Conservation (phyloP, 2,797 vertebrate genomes). For the Enteromius anoplus region DNA sequence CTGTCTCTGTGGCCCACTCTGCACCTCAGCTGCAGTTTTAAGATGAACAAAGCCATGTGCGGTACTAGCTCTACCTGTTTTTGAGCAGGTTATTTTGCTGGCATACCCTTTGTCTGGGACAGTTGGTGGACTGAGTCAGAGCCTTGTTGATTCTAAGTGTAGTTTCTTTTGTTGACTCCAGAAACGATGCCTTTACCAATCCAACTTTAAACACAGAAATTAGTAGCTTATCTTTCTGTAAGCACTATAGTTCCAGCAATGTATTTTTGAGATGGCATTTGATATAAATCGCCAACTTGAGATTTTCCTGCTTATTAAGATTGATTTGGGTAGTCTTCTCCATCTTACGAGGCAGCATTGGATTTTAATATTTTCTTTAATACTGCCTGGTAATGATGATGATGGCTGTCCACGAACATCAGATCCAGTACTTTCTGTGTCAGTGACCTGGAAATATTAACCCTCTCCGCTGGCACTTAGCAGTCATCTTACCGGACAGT, state of each 20-base stretch:
- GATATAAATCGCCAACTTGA: background rate
- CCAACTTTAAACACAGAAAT: constrained; percentile 27
- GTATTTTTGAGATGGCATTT: background rate
- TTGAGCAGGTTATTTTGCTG: constrained; percentile 45
- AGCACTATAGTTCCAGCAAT: constrained; percentile 4
- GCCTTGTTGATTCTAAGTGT: constrained; percentile 38
- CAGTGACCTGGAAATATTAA: constrained; percentile 17
- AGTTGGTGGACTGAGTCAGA: constrained; percentile 39
- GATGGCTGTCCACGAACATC: constrained; percentile 80
- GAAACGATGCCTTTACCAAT: constrained; percentile 26
- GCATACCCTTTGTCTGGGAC: constrained; percentile 41
- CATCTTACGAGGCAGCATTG: constrained; percentile 99
- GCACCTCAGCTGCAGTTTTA: constrained; percentile 66
- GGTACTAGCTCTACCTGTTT: constrained; percentile 61
- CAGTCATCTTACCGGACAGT: constrained; percentile 99
- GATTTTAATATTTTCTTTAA: constrained; percentile 94
- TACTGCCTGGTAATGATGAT: constrained; percentile 99
- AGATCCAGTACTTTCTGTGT: constrained; percentile 12
- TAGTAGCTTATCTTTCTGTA: background rate
- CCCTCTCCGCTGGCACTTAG: constrained; percentile 78
- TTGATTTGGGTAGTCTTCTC: constrained; percentile 80
- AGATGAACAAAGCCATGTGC: constrained; percentile 56
- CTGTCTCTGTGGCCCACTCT: constrained; percentile 71
- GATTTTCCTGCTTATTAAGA: constrained; percentile 23
- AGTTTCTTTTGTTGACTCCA: constrained; percentile 47